Base-by-base conservation (phyloP, 2,888 invertebrate genomes). In the Drosophila meridionalis region DNA sequence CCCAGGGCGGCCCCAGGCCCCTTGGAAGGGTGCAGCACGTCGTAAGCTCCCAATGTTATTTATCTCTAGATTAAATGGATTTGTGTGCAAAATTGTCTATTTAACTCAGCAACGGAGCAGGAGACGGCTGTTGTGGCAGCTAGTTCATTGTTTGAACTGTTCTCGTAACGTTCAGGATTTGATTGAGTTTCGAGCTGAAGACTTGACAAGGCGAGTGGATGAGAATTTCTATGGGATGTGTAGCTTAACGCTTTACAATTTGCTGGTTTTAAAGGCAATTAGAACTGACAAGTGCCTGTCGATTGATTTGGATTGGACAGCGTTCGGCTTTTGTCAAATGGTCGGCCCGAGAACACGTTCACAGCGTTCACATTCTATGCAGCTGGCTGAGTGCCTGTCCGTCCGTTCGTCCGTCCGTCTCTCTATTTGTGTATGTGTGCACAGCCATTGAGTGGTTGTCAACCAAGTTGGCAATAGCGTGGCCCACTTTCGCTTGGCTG, bases 11-110 rank as follows among this genome's bases (percentile, higher is more conserved):
- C 59, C 43, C 67, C 57, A 52, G 59, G 12, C 14, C 20, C 20
- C 20, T 20, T 20, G 20, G 43, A 45, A 65, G 62, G 63, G 50
- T 64, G 67, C 50, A 43, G 40, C 53, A 59, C 57, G 64, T 68
- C 38, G 71, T 74, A 76, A 68, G 82, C 74, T 60, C 74, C 73
- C 75, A 86, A 79, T 90, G 89, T 79, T 89, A 91, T 89, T 91
- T 90, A 89, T 84, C 89, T 90, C 87, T 74, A 89, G 91, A 90
- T 91, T 89, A 89, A 89, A 84, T 87, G 89, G 89, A 89, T 89
- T 89, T 89, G 84, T 84, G 89, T 89, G 82, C 78, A 89, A 91
- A 91, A 89, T 89, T 91, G 89, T 87, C 90, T 87, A 89, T 87
- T 82, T 87, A 85, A 69, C 87, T 78, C 67, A 34, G 48, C 14